Evolutionary conservation across 2,113 vertebrate genomes (phyloP), one percentile per base, ranked within the genome.

Genomic region (Oryzias curvinotus): DNA sequence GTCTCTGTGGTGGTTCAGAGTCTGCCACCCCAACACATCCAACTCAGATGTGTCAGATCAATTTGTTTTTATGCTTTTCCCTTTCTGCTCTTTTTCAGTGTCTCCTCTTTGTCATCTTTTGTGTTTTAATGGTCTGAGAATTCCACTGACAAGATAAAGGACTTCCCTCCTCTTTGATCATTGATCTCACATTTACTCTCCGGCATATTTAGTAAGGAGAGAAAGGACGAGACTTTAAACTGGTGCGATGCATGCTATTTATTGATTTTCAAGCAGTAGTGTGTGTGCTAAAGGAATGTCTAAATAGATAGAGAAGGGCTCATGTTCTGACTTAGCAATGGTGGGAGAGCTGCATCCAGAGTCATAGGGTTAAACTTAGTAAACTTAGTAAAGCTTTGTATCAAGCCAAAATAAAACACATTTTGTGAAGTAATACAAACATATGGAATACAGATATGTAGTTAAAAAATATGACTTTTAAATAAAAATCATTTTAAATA

Each of bases 101-200:
- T 18, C 42, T 71, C 55, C 49, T 42, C 45, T 53, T 49, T 62
- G 15, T 45, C 62, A 36, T 45, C 51, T 36, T 47, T 48, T 7
- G 21, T 52, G 46, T 44, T 69, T 69, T 60, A 36, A 55, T 15
- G 1, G 7, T 60, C 68, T 42, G n/a, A 74, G 67, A 73, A 65
- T 67, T 74, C 64, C 41, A 19, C 41, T 46, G 55, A 57, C 12
- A n/a, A 52, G 43, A 17, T 54, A 42, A 1, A 13, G 62, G 47
- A 63, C 53, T 68, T 18, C 10, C 52, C 56, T 73, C 54, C 71
- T 51, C 69, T 50, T 55, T 62, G 18, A 43, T 54, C 63, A 76
- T 81, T 65, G 41, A 63, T 73, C 68, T 66, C 51, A 80, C 62
- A 68, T 17, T 16, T 45, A 45, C 50, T 62, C 66, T 62, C 57